These are phyloP conservation scores for Callipepla californica DNA, from an alignment of 2,113 vertebrate genomes.

Conservation along the genomic window DNA sequence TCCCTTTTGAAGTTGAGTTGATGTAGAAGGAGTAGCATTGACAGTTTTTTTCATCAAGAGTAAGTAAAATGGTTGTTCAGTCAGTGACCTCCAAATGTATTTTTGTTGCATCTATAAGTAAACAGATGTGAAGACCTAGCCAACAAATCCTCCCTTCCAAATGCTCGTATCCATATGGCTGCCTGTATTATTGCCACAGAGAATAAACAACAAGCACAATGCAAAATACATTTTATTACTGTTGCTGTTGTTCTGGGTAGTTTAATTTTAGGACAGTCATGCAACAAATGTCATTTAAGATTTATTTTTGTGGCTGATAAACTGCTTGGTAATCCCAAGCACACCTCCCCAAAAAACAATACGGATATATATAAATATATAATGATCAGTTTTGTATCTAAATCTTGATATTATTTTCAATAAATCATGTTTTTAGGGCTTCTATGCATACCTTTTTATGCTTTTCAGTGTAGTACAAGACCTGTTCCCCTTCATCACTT, in stretches of 20 bases:
- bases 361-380: not conserved
- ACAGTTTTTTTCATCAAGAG: not conserved
- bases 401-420: not conserved
- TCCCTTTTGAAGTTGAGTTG: not conserved
- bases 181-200: constrained; percentile 37
- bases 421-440: not conserved
- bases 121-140: constrained; percentile 68
- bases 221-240: not conserved
- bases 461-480: not conserved
- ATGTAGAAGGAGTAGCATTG: not conserved
- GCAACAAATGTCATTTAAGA: not conserved
- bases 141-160: constrained; percentile 72
- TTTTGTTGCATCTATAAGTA: constrained; percentile 61
- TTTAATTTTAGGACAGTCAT: constrained; percentile 34
- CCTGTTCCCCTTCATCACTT: not conserved
- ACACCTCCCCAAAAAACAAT: not conserved
- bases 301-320: not conserved
- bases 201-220: constrained; percentile 52
- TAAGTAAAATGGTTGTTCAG: constrained; percentile 23
- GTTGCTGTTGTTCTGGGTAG: not conserved
- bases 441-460: not conserved
- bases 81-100: constrained; percentile 62
- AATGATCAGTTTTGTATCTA: not conserved
- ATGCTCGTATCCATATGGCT: constrained; percentile 65
- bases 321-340: not conserved